Conservation (phyloP, 2,113 vertebrate species). For the Paraplagusia blochii region DNA sequence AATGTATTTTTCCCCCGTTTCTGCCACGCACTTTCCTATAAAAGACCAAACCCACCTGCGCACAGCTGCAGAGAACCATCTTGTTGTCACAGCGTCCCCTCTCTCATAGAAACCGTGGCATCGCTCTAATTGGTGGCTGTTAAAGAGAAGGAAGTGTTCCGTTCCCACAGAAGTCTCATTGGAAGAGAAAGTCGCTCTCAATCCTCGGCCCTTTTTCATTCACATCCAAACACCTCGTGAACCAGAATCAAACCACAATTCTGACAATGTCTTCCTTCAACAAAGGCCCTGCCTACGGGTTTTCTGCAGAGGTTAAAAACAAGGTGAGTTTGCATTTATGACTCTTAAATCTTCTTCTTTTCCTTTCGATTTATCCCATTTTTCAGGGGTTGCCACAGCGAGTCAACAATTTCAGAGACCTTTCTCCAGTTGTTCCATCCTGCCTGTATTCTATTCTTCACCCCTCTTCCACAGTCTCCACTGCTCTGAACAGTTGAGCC, state of each 20-base stretch:
- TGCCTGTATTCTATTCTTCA: too few relatives aligned
- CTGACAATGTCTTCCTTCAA: slow-evolving; percentile 68
- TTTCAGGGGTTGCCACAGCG: too few relatives aligned
- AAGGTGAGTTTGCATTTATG: slow-evolving; percentile 56
- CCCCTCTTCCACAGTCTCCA: too few relatives aligned
- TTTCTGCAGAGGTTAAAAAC: slow-evolving; percentile 76
- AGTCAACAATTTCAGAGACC: too few relatives aligned
- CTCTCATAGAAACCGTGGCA: slow-evolving; percentile 49
- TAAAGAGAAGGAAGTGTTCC: slow-evolving; percentile 67
- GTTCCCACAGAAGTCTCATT: slow-evolving; percentile 49
- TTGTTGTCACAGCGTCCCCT: slow-evolving; percentile 2
- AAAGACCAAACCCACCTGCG: not conserved
- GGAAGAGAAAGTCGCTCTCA: slow-evolving; percentile 51
- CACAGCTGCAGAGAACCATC: slow-evolving; percentile 27
- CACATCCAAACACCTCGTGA: not conserved
- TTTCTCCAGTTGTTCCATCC: too few relatives aligned
- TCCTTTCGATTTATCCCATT: too few relatives aligned
- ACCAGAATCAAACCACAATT: not conserved
- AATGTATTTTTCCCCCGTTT: not conserved
- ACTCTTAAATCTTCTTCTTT: too few relatives aligned
- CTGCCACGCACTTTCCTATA: not conserved
- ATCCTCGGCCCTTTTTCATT: slow-evolving; percentile 29
- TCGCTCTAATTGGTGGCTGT: slow-evolving; percentile 65
- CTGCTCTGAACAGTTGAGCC: too few relatives aligned
- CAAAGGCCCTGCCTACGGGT: slow-evolving; percentile 74